phyloP scores from a whole-genome alignment of 2,888 invertebrate species.

The Meiosimyza decipiens region DNA sequence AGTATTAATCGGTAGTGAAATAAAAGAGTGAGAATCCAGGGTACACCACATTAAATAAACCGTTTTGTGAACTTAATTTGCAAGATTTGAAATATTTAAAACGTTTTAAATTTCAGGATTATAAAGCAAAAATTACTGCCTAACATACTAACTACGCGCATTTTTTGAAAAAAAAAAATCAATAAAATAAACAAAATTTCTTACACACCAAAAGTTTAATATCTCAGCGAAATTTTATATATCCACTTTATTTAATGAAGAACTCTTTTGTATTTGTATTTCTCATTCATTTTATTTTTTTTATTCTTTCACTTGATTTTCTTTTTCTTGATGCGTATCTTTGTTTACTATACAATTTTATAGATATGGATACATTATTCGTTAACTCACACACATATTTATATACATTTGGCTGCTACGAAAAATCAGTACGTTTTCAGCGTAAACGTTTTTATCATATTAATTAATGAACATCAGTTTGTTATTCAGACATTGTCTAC shows the following conservation, averaged over 20 bases:
- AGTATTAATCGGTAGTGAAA: too few species aligned
- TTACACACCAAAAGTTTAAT: neutral
- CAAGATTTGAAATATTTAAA: too few species aligned
- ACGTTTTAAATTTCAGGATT: too few species aligned
- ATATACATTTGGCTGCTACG: neutral
- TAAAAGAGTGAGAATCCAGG: too few species aligned
- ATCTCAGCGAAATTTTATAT: neutral
- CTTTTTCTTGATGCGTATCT: constrained; percentile 14
- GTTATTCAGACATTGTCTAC: constrained; percentile 7
- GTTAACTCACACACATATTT: neutral
- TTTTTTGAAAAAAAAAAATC: neutral
- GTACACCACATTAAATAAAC: too few species aligned
- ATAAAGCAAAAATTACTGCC: too few species aligned
- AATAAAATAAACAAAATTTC: neutral
- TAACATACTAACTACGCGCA: neutral
- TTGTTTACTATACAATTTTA: constrained; percentile 25
- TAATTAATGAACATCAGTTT: constrained; percentile 28
- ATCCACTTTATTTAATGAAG: neutral
- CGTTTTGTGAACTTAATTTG: too few species aligned
- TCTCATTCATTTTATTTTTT: neutral
- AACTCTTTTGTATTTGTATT: neutral
- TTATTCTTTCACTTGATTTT: neutral
- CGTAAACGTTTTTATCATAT: constrained; percentile 24
- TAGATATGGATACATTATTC: constrained; percentile 10
- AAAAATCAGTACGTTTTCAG: neutral